Evolutionary conservation across 1,140 invertebrate genomes (phyloP).

Genomic region (Lordiphosa stackelbergi): DNA sequence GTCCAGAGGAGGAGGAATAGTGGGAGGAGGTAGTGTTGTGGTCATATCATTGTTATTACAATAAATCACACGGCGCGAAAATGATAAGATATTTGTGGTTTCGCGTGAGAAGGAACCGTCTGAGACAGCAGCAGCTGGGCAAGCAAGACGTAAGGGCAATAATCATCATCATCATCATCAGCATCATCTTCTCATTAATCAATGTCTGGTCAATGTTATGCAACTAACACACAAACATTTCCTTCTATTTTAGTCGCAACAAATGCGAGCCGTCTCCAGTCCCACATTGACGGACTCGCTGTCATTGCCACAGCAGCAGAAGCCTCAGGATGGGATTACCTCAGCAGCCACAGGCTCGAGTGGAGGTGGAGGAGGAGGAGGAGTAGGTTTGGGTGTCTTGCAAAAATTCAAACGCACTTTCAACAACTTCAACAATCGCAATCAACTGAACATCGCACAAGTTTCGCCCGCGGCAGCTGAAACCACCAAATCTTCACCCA

Average conservation of each 20-base stretch:
- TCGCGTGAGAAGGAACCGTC: conserved; percentile 21
- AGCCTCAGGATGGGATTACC: conserved; percentile 16
- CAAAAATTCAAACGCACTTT: conserved; percentile 86
- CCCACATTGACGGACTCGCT: conserved; percentile 51
- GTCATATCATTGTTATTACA: conserved; percentile 15
- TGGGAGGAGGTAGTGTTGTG: neutral
- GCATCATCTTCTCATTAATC: neutral
- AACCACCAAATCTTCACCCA: conserved; percentile 40
- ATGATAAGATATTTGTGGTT: conserved; percentile 49
- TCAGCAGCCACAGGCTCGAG: conserved; percentile 5
- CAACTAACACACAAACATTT: conserved; percentile 6
- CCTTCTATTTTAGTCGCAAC: conserved; percentile 56
- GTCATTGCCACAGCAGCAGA: conserved; percentile 1
- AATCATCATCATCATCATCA: neutral
- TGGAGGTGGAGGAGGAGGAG: neutral
- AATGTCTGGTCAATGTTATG: conserved; percentile 2
- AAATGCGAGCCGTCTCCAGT: conserved; percentile 73
- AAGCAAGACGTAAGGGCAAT: conserved; percentile 27
- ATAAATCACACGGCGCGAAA: conserved; percentile 12
- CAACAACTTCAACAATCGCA: conserved; percentile 77
- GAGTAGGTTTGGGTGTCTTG: conserved; percentile 78
- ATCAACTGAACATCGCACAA: conserved; percentile 50
- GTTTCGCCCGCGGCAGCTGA: conserved; percentile 66
- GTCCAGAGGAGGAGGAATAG: neutral
- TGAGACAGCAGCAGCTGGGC: conserved; percentile 6